Conservation (phyloP, 2,888 invertebrate species). For the Campaea margaritaria region DNA sequence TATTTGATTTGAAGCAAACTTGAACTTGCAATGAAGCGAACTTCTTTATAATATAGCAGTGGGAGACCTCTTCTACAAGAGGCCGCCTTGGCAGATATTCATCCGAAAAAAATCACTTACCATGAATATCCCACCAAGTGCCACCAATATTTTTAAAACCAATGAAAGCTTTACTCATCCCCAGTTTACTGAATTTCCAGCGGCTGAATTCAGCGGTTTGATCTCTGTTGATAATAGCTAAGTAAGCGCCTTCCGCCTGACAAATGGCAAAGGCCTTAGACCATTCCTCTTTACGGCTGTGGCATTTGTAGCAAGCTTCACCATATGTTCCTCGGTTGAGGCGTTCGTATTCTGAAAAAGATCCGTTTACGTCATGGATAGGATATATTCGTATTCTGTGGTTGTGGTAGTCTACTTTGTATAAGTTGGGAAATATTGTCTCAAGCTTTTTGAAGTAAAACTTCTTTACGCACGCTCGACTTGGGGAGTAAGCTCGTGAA, state of each 20-base stretch:
- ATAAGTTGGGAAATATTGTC: no score
- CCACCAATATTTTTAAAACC: constrained; percentile 45
- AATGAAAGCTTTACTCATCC: not conserved
- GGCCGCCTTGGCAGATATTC: no score
- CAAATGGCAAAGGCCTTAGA: constrained; percentile 58
- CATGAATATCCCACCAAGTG: constrained; percentile 19
- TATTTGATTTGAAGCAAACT: not conserved
- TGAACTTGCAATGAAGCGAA: not conserved
- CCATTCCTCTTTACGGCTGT: constrained; percentile 52
- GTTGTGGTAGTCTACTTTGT: no score
- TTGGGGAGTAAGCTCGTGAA: no score
- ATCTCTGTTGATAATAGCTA: constrained; percentile 58
- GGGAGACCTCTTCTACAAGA: no score
- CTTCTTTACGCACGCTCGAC: no score
- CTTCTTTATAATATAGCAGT: no score
- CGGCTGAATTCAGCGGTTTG: constrained; percentile 19
- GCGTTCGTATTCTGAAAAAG: constrained; percentile 41
- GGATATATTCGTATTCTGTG: no score
- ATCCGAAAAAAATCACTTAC: not conserved
- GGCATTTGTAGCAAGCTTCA: constrained; percentile 65
- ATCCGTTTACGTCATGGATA: no score
- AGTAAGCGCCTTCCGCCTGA: constrained; percentile 58
- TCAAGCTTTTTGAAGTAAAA: no score
- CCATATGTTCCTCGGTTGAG: constrained; percentile 42
- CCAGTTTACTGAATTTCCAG: not conserved